A percentile compares a stretch with the other conserved stretches of the same genome.
Evolutionary conservation across 2,888 invertebrate genomes (phyloP).

Genomic region (Lochmaea capreae): DNA sequence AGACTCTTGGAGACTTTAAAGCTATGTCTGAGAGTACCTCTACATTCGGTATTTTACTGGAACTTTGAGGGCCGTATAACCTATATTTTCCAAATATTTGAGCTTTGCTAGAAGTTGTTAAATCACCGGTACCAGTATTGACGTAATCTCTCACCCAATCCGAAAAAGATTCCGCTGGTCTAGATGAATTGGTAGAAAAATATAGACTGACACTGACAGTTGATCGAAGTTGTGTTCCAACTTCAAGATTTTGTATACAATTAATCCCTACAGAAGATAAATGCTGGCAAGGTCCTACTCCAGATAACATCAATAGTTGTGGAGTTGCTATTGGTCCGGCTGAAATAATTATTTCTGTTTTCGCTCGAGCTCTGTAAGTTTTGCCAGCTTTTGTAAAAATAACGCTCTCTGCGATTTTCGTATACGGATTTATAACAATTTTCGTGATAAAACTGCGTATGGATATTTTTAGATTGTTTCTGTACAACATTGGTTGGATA

Average conservation of each 20-base stretch:
- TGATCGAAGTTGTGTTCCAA: no score
- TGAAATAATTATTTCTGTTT: slow-evolving; percentile 79
- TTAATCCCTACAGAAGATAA: slow-evolving; percentile 71
- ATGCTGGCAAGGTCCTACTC: slow-evolving; percentile 76
- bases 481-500: slow-evolving; percentile 72
- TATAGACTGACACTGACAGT: no score
- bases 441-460: no score
- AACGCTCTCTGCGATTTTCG: slow-evolving; percentile 73
- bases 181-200: no score
- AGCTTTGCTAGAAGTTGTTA: slow-evolving; percentile 16
- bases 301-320: slow-evolving; percentile 86
- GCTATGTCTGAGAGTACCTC: slow-evolving; percentile 13
- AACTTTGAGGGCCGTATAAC: not conserved
- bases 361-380: slow-evolving; percentile 69
- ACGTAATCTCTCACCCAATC: no score
- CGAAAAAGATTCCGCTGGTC: no score
- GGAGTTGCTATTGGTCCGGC: slow-evolving; percentile 86
- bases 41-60: slow-evolving; percentile 16
- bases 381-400: slow-evolving; percentile 73
- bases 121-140: slow-evolving; percentile 32
- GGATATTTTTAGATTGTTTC: slow-evolving; percentile 69
- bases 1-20: no score
- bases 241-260: slow-evolving; percentile 28
- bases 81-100: slow-evolving; percentile 26
- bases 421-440: slow-evolving; percentile 43